Evolutionary conservation across 2,797 vertebrate species (phyloP).

Genomic region (Perodicticus potto): DNA sequence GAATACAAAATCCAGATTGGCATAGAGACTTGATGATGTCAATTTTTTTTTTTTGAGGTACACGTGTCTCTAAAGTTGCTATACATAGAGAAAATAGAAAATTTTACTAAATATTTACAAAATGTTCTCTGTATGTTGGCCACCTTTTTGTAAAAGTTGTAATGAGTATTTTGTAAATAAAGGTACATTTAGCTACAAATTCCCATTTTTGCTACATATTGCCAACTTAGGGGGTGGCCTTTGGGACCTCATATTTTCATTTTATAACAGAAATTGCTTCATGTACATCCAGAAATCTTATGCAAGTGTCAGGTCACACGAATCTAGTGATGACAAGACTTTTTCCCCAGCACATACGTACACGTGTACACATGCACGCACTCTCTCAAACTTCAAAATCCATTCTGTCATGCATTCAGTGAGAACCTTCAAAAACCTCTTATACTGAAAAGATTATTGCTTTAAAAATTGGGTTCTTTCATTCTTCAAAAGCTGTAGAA

Average conservation of each 20-base stretch:
- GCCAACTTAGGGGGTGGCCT: too few relatives aligned
- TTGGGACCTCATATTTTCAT: background rate
- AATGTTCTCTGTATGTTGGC: too few relatives aligned
- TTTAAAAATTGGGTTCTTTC: background rate
- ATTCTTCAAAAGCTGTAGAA: background rate
- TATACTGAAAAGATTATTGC: background rate
- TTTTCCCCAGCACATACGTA: background rate
- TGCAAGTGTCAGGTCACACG: background rate
- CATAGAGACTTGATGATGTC: background rate
- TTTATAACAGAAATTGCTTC: conserved; percentile 34
- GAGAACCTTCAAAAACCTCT: background rate
- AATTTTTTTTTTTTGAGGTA: background rate
- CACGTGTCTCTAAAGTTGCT: too few relatives aligned
- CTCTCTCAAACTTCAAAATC: background rate
- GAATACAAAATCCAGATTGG: background rate
- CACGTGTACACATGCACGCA: background rate
- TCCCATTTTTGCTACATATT: too few relatives aligned
- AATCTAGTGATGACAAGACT: background rate
- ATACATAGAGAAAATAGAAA: too few relatives aligned
- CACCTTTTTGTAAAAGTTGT: too few relatives aligned
- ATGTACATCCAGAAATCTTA: background rate
- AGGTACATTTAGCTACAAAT: too few relatives aligned
- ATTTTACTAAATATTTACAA: too few relatives aligned
- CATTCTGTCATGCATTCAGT: background rate
- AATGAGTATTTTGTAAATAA: too few relatives aligned